phyloP scores from a whole-genome alignment of 2,113 vertebrate genomes.

The human region GRCh38 chr20:22641001-22641500 shows the following conservation, averaged over 20 bases:
- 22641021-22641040: not conserved
- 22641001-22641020: not conserved
- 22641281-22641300: not conserved
- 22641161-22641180: not conserved
- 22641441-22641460: too few relatives aligned
- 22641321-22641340: not conserved
- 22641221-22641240: not conserved
- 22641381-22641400: not conserved
- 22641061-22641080: not conserved
- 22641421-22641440: not conserved
- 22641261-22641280: not conserved
- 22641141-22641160: not conserved
- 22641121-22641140: not conserved
- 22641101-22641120: not conserved
- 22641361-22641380: not conserved
- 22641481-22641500: not conserved
- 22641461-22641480: too few relatives aligned
- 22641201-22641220: not conserved
- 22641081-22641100: not conserved
- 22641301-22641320: not conserved
- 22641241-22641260: not conserved
- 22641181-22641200: slow-evolving; percentile 22
- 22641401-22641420: not conserved
- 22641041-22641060: not conserved
- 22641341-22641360: not conserved